Percentiles rank a stretch among this genome's conserved stretches.
These are phyloP conservation scores for Gobius niger DNA, from an alignment of 2,113 vertebrate species.

Conservation along the genomic window DNA sequence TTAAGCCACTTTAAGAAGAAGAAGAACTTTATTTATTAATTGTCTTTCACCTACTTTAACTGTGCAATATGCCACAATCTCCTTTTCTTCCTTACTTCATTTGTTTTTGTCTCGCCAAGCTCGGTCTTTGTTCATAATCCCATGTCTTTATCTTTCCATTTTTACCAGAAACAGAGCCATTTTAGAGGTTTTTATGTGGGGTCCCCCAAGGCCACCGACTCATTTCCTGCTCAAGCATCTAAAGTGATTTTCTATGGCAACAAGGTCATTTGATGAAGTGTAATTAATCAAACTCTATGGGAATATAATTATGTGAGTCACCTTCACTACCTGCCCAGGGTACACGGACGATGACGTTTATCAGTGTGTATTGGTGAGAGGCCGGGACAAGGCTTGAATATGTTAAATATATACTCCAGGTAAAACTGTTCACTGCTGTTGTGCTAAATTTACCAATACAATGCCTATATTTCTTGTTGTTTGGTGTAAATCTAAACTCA, in stretches of 20 bases:
- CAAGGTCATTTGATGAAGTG: constrained; percentile 45
- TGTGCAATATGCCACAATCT: constrained; percentile 15
- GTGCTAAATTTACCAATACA: too few species aligned
- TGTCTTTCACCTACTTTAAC: too few species aligned
- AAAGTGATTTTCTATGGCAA: constrained; percentile 55
- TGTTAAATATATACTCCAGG: too few species aligned
- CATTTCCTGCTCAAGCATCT: constrained; percentile 59
- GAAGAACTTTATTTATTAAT: too few species aligned
- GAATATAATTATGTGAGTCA: constrained; percentile 49
- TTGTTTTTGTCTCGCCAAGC: constrained; percentile 22
- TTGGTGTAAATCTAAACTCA: constrained; percentile 1
- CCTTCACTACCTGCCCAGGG: constrained; percentile 33
- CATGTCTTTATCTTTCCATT: constrained; percentile 30
- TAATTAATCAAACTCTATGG: constrained; percentile 56
- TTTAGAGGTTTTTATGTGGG: constrained; percentile 22
- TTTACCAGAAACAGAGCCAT: constrained; percentile 22
- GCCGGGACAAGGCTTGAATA: too few species aligned
- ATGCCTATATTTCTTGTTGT: too few species aligned
- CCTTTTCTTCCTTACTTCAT: constrained; percentile 32
- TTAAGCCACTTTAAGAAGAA: constrained; percentile 52
- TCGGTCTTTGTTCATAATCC: constrained; percentile 36
- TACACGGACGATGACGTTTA: neutral
- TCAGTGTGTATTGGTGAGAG: neutral
- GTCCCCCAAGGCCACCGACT: constrained; percentile 33
- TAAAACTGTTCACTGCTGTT: too few species aligned